Percentiles rank a stretch among this genome's conserved stretches.
Evolutionary conservation across 2,113 vertebrate species (phyloP).

Genomic region (Cyprinodon tularosa): DNA sequence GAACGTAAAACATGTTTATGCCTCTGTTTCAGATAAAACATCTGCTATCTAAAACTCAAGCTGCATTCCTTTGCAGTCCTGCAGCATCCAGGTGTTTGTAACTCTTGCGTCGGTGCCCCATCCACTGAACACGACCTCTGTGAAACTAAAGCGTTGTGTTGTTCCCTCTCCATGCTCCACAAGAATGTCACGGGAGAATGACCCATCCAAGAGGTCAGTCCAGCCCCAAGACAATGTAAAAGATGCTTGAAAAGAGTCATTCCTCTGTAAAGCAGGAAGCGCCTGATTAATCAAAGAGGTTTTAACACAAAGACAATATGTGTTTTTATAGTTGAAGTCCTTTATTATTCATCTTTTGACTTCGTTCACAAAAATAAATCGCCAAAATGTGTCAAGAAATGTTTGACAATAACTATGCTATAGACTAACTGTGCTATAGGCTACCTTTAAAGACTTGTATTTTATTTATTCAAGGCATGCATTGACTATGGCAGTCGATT

Average conservation of each 20-base stretch:
- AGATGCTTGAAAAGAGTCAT: constrained; percentile 65
- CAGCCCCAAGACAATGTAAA: constrained; percentile 51
- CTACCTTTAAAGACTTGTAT: too few species aligned
- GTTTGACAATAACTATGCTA: too few species aligned
- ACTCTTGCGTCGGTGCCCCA: constrained; percentile 41
- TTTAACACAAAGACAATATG: too few species aligned
- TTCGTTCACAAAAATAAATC: too few species aligned
- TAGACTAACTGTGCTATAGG: too few species aligned
- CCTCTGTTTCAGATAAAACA: neutral
- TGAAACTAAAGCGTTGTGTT: constrained; percentile 71
- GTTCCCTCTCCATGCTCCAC: constrained; percentile 44
- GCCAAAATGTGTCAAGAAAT: too few species aligned
- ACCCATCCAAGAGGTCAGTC: constrained; percentile 43
- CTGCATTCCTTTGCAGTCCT: constrained; percentile 54
- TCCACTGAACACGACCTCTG: constrained; percentile 53
- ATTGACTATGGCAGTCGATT: too few species aligned
- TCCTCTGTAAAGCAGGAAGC: constrained; percentile 38
- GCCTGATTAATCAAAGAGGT: constrained; percentile 4
- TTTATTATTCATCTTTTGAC: too few species aligned
- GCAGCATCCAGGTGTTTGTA: constrained; percentile 62
- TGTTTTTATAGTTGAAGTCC: too few species aligned
- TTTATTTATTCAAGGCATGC: too few species aligned
- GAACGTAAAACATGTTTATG: neutral
- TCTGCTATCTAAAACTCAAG: neutral
- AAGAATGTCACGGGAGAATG: constrained; percentile 71